These are phyloP conservation scores for Adelges cooleyi DNA, from an alignment of 1,140 invertebrate species.

Conservation along the genomic window DNA sequence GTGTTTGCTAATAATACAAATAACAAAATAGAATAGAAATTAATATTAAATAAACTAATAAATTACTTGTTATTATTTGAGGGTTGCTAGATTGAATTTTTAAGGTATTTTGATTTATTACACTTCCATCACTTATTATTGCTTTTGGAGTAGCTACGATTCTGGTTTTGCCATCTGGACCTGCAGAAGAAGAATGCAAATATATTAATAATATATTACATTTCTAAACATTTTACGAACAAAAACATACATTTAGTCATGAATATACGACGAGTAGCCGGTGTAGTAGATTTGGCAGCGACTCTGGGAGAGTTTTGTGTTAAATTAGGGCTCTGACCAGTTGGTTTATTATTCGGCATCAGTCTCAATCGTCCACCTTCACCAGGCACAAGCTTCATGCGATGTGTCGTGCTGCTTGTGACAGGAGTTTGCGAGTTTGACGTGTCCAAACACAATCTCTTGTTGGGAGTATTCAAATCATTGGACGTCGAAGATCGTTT, in stretches of 20 bases:
- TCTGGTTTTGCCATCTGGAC: constrained; percentile 56
- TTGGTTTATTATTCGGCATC: constrained; percentile 16
- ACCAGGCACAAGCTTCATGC: constrained; percentile 11
- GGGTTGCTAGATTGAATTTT: constrained; percentile 2
- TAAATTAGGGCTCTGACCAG: background rate
- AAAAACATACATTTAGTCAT: constrained; percentile 55
- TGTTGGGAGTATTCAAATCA: background rate
- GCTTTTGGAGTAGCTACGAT: constrained; percentile 49
- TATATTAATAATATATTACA: background rate
- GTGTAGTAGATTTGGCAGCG: constrained; percentile 46
- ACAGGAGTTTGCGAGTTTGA: constrained; percentile 5
- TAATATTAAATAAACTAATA: background rate
- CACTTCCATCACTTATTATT: constrained; percentile 41
- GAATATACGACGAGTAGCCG: constrained; percentile 50
- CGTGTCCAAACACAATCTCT: background rate
- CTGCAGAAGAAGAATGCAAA: constrained; percentile 19
- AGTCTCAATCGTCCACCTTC: constrained; percentile 7
- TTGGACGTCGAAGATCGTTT: background rate
- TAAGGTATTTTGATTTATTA: constrained; percentile 12
- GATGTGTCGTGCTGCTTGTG: constrained; percentile 13
- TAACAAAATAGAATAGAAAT: background rate
- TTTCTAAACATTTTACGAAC: background rate
- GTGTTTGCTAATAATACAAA: constrained; percentile 28
- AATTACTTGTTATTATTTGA: background rate
- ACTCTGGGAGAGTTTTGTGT: background rate